phyloP scores from a whole-genome alignment of 2,888 invertebrate species.

The Selenia dentaria region DNA sequence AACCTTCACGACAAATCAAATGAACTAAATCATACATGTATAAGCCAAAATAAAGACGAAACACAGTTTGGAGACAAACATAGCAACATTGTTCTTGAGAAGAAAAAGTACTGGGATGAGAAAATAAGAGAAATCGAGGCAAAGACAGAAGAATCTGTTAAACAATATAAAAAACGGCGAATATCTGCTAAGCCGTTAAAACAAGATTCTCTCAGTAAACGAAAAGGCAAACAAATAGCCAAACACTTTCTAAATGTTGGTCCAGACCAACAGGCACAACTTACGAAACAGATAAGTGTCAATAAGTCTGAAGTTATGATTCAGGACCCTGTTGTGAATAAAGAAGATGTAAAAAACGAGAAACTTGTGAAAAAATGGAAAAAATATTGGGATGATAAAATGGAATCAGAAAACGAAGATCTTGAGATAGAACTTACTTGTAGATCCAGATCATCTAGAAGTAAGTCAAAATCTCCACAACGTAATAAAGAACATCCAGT shows the following conservation, averaged over 20 bases:
- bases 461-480: constrained; percentile 17
- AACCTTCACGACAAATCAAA: constrained; percentile 57
- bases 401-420: constrained; percentile 53
- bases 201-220: constrained; percentile 73
- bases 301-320: constrained; percentile 29
- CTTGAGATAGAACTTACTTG: constrained; percentile 31
- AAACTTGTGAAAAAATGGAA: constrained; percentile 73
- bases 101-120: constrained; percentile 80
- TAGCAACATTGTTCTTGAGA: constrained; percentile 73
- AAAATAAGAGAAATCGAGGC: constrained; percentile 73
- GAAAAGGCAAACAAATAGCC: constrained; percentile 70
- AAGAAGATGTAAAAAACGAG: constrained; percentile 38
- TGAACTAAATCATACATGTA: constrained; percentile 31
- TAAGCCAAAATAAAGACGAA: constrained; percentile 36
- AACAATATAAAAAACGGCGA: constrained; percentile 59
- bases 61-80: constrained; percentile 58
- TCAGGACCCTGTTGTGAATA: constrained; percentile 27
- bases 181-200: constrained; percentile 60
- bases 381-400: constrained; percentile 72
- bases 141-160: constrained; percentile 61
- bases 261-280: constrained; percentile 33
- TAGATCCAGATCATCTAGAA: constrained; percentile 38
- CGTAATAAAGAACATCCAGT: constrained; percentile 3
- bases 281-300: constrained; percentile 29
- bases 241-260: constrained; percentile 62